A percentile compares a stretch with the other conserved stretches of the same genome.
Conservation (phyloP, 2,797 vertebrate genomes). For the Mergus octosetaceus region DNA sequence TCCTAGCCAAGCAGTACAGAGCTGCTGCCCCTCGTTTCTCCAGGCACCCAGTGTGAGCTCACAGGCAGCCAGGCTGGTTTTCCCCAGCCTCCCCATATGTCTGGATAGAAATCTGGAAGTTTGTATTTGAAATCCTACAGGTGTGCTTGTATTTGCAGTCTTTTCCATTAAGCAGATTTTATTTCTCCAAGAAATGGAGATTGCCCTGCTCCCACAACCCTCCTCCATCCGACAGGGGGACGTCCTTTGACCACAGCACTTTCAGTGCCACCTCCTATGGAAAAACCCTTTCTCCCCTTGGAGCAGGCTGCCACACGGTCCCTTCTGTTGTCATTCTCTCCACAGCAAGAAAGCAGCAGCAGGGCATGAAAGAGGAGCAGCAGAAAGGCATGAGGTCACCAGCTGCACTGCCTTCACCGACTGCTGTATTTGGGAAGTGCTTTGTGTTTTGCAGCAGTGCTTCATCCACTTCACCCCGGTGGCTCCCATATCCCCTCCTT, state of each 20-base stretch:
- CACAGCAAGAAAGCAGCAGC: neutral
- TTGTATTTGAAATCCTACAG: neutral
- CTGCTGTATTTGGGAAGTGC: rapidly evolving
- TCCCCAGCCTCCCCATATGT: neutral
- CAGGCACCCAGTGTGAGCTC: neutral
- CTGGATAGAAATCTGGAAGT: neutral
- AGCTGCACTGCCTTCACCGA: neutral
- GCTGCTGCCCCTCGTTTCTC: neutral
- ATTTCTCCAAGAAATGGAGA: neutral
- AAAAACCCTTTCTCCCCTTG: too few species aligned
- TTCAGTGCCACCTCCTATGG: neutral
- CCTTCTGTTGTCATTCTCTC: too few species aligned
- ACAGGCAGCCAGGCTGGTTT: neutral
- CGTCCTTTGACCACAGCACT: neutral
- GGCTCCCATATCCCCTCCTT: neutral
- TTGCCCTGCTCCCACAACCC: too few species aligned
- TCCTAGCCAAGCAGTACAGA: neutral
- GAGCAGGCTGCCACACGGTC: too few species aligned
- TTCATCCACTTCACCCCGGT: neutral
- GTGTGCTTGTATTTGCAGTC: neutral
- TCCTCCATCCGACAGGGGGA: too few species aligned
- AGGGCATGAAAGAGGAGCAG: neutral
- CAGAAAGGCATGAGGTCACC: neutral
- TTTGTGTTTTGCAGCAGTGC: neutral
- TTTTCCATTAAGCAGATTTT: neutral